A percentile compares a stretch with the other conserved stretches of the same genome.
Evolutionary conservation across 2,888 invertebrate genomes (phyloP).

Genomic region (Siphonodentalium dalli): DNA sequence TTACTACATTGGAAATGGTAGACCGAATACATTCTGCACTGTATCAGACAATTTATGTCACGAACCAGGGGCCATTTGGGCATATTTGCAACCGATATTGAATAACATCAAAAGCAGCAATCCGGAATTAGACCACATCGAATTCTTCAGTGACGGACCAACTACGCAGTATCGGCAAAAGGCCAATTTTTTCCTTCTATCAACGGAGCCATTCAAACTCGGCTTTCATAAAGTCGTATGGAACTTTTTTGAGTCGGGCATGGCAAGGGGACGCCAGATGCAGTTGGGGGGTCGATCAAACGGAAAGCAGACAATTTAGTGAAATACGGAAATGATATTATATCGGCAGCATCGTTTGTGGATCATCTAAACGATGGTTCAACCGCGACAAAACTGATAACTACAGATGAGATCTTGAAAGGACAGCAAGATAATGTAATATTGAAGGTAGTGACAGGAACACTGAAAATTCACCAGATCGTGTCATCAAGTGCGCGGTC

Average conservation of each 20-base stretch:
- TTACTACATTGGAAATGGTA: background rate
- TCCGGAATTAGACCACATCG: slow-evolving; percentile 7
- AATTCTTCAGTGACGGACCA: slow-evolving; percentile 40
- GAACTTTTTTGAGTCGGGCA: slow-evolving; percentile 56
- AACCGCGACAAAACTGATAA: slow-evolving; percentile 2
- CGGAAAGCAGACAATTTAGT: slow-evolving; percentile 31
- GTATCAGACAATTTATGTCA: slow-evolving; percentile 50
- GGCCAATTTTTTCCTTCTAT: slow-evolving; percentile 53
- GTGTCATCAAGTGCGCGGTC: background rate
- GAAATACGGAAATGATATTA: slow-evolving; percentile 7
- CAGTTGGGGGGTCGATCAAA: slow-evolving; percentile 45
- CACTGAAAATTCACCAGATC: slow-evolving; percentile 7
- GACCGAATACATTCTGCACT: slow-evolving; percentile 43
- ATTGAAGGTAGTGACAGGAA: slow-evolving; percentile 5
- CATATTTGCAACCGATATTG: slow-evolving; percentile 53
- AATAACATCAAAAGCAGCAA: slow-evolving; percentile 1
- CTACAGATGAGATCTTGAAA: background rate
- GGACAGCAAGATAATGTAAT: background rate
- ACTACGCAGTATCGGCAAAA: slow-evolving; percentile 58
- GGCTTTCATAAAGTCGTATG: slow-evolving; percentile 28
- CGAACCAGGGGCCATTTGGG: slow-evolving; percentile 59
- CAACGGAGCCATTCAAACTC: slow-evolving; percentile 3
- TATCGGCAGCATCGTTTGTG: slow-evolving; percentile 1
- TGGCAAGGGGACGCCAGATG: slow-evolving; percentile 53
- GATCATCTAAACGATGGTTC: background rate